phyloP scores from a whole-genome alignment of 2,888 invertebrate species.

The Hololepta plana region DNA sequence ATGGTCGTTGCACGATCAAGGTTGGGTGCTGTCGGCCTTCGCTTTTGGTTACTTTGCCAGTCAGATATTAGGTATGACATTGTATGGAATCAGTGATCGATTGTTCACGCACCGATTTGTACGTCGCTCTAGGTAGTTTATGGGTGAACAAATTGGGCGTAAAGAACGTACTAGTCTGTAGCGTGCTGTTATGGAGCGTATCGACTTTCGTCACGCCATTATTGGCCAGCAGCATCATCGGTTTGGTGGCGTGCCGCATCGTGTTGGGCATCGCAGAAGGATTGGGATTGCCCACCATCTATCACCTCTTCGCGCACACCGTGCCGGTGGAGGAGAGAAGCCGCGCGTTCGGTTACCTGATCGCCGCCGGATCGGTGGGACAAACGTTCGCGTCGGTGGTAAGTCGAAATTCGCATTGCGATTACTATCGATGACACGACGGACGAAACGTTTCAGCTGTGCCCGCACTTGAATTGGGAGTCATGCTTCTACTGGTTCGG shows the following conservation, averaged over 20 bases:
- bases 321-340: conserved; percentile 55
- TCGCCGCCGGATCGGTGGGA: conserved; percentile 55
- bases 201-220: conserved; percentile 52
- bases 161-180: conserved; percentile 44
- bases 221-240: conserved; percentile 42
- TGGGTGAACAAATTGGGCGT: conserved; percentile 50
- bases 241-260: conserved; percentile 44
- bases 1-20: conserved; percentile 52
- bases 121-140: conserved; percentile 43
- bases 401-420: conserved; percentile 16
- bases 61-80: conserved; percentile 34
- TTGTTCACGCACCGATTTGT: no score
- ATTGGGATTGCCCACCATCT: conserved; percentile 54
- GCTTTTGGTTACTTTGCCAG: conserved; percentile 60
- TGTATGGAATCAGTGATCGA: conserved; percentile 2
- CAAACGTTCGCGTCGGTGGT: conserved; percentile 56
- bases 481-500: conserved; percentile 52
- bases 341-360: conserved; percentile 51
- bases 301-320: conserved; percentile 54
- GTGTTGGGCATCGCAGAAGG: conserved; percentile 57
- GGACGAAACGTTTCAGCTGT: conserved; percentile 33
- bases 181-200: conserved; percentile 54
- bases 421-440: neutral
- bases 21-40: conserved; percentile 58
- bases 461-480: conserved; percentile 49